phyloP scores from a whole-genome alignment of 2,113 vertebrate species.

The Myotis yumanensis region DNA sequence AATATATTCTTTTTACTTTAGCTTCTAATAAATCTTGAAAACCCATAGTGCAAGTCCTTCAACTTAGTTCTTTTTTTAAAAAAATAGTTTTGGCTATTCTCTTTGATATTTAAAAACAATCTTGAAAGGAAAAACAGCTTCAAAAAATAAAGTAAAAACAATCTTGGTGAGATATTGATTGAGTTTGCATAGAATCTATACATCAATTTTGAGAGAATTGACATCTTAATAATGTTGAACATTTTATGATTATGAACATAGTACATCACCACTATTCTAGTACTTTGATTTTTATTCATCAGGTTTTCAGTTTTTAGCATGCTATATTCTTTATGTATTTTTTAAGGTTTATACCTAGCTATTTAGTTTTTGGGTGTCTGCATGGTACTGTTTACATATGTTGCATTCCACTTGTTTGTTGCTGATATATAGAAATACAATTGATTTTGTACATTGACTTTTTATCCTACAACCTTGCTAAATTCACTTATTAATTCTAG shows the following conservation, averaged over 20 bases:
- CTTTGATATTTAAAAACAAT: not conserved
- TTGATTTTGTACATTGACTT: not conserved
- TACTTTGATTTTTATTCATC: not conserved
- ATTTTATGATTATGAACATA: not conserved
- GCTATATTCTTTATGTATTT: not conserved
- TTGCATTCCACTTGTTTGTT: constrained; percentile 17
- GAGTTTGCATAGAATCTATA: not conserved
- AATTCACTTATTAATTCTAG: not conserved
- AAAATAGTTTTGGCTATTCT: not conserved
- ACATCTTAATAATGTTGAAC: not conserved
- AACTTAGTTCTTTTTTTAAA: not conserved
- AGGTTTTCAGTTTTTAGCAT: not conserved
- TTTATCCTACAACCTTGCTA: not conserved
- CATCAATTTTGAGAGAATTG: not conserved
- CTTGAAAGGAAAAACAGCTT: no score
- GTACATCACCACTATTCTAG: not conserved
- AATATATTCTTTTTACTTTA: not conserved
- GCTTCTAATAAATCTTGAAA: not conserved
- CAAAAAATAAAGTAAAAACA: no score
- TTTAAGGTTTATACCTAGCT: not conserved
- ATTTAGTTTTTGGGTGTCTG: not conserved
- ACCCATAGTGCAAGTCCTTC: not conserved
- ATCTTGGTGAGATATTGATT: not conserved
- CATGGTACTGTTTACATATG: not conserved
- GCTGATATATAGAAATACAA: not conserved